Conservation (phyloP, 1,140 invertebrate species). For the Formica exsecta region DNA sequence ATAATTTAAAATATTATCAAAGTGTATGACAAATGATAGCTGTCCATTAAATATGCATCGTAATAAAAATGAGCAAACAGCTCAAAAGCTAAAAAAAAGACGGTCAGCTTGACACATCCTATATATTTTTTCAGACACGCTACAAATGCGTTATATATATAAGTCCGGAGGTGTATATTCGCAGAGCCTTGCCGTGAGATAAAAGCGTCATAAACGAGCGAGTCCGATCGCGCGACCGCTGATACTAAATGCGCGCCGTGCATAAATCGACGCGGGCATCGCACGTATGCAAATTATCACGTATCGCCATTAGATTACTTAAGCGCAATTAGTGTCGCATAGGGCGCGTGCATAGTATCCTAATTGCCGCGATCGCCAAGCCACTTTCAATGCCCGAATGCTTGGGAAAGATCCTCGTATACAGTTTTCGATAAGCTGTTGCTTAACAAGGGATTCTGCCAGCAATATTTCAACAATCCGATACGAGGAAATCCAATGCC, state of each 20-base stretch:
- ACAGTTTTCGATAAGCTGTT: conserved; percentile 20
- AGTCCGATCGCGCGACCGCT: conserved; percentile 53
- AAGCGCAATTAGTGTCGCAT: conserved; percentile 69
- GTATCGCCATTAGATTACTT: conserved; percentile 74
- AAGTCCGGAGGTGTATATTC: background rate
- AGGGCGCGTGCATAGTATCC: conserved; percentile 60
- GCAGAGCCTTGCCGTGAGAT: conserved; percentile 35
- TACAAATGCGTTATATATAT: conserved; percentile 22
- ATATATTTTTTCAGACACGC: conserved; percentile 36
- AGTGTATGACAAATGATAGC: background rate
- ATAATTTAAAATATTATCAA: background rate
- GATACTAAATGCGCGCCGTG: conserved; percentile 59
- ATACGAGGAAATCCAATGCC: background rate
- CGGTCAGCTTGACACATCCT: background rate
- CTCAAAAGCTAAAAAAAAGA: conserved; percentile 1
- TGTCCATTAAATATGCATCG: background rate
- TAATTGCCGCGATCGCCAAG: conserved; percentile 38
- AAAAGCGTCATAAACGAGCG: conserved; percentile 52
- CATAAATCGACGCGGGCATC: conserved; percentile 32
- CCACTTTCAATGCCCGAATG: conserved; percentile 21
- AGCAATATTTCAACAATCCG: conserved; percentile 13
- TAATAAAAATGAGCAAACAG: background rate
- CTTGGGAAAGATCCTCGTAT: background rate
- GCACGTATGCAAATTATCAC: conserved; percentile 72
- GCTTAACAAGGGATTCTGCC: background rate